Percentiles rank a stretch among this genome's conserved stretches.
Evolutionary conservation across 2,113 vertebrate genomes (phyloP).

Genomic region (Ctenomys sociabilis): DNA sequence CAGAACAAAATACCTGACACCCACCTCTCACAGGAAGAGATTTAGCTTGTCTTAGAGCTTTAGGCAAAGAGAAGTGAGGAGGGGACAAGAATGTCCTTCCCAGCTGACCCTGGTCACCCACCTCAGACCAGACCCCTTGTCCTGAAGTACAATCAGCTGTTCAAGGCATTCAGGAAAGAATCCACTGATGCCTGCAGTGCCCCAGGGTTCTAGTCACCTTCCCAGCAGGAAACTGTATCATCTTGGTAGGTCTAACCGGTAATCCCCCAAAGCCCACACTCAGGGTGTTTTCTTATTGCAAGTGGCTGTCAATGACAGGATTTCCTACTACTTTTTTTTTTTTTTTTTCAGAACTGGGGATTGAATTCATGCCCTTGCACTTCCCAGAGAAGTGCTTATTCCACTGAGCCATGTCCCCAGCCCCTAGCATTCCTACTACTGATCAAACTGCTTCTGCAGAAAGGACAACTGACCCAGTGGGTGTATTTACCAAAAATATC

Average conservation of each 20-base stretch:
- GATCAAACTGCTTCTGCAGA: background rate
- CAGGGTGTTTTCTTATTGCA: background rate
- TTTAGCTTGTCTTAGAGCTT: background rate
- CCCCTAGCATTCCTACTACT: background rate
- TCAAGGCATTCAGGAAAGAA: background rate
- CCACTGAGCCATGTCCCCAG: too few relatives aligned
- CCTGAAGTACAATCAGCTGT: background rate
- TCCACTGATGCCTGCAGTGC: background rate
- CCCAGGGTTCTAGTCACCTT: background rate
- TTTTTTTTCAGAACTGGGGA: too few relatives aligned
- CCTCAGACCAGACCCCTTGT: background rate
- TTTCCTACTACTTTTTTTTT: background rate
- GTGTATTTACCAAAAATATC: background rate
- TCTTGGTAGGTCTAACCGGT: background rate
- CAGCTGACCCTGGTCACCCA: background rate
- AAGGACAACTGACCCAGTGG: background rate
- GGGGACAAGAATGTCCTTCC: background rate
- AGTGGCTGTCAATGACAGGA: background rate
- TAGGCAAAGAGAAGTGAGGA: background rate
- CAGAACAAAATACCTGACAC: background rate
- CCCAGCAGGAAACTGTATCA: background rate
- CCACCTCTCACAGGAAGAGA: background rate
- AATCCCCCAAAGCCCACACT: background rate
- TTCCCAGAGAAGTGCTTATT: too few relatives aligned
- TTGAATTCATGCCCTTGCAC: too few relatives aligned